Evolutionary conservation across 2,888 invertebrate genomes (phyloP), one percentile per base, ranked within the genome.

Genomic region (Ganaspis brasiliensis): DNA sequence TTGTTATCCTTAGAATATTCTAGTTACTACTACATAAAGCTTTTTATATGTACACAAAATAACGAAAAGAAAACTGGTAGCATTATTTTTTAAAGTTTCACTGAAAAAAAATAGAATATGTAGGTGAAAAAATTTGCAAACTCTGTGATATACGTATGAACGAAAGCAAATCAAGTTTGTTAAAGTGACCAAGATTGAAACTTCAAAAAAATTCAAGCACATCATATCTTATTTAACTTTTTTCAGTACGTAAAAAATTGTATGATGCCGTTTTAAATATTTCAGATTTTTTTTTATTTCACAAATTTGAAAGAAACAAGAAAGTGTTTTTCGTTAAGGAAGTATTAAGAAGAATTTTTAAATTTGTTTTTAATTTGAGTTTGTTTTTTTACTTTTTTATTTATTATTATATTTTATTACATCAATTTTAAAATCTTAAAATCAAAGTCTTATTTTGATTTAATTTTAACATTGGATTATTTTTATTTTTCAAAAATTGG

Each of bases 61-160:
- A 63, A 74, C 77, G 21, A 81, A 21, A 73, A 77, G 55, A 73
- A 82, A 78, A 75, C 80, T 75, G 80, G 81, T 80, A 81, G 83
- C 79, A 78, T 85, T 84, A 86, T 84, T 87, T 87, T 86, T 81
- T 79, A 83, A 86, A 81, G 78, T 70, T 85, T 83, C 77, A 78
- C 83, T 79, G 82, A 83, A 5, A 19, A 19, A 52, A 19, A 8
- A 52, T 75, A 71, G n/a, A 26, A 67, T 24, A 45, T 40, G 24
- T 67, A n/a, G 76, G 78, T 73, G 59, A 79, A 76, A 71, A 84
- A 82, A 86, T 85, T 83, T 80, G 84, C 81, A 73, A 84, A 82
- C 81, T 85, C 86, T 86, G 86, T 86, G 86, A 86, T 86, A 86
- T 85, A 85, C 76, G 79, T 84, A 78, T 81, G 83, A 82, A 80